A percentile compares a stretch with the other conserved stretches of the same genome.
These are phyloP conservation scores for Kryphioiulus occultus DNA, from an alignment of 2,888 invertebrate species.

Conservation along the genomic window DNA sequence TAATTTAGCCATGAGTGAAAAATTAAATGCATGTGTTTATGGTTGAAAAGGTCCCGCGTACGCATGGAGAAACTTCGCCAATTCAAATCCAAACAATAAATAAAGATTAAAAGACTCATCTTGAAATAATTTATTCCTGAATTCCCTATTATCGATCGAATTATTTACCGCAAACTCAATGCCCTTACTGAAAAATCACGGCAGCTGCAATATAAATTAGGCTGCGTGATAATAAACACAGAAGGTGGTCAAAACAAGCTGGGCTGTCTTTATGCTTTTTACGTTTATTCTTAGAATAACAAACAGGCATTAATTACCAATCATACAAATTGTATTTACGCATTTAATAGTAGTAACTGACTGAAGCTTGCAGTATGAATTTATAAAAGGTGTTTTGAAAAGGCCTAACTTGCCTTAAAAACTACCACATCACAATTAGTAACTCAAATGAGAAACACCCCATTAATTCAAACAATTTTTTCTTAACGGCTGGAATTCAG, in stretches of 20 bases:
- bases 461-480: too few species aligned
- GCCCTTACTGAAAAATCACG: constrained; percentile 28
- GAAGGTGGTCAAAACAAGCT: constrained; percentile 12
- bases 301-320: neutral
- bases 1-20: constrained; percentile 22
- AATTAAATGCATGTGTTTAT: constrained; percentile 10
- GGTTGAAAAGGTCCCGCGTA: neutral
- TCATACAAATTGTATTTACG: neutral
- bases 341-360: neutral
- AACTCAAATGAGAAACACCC: too few species aligned
- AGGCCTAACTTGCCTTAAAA: too few species aligned
- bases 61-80: neutral
- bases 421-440: too few species aligned
- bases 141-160: constrained; percentile 27
- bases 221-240: neutral
- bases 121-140: neutral
- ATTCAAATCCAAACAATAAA: constrained; percentile 22
- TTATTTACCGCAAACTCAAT: neutral
- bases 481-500: too few species aligned
- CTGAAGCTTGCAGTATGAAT: too few species aligned
- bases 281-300: neutral
- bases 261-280: neutral
- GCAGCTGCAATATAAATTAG: constrained; percentile 22
- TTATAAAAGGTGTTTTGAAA: too few species aligned
- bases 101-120: constrained; percentile 28